These are phyloP conservation scores for Siphlonurus alternatus DNA, from an alignment of 2,888 invertebrate genomes.

Conservation along the genomic window DNA sequence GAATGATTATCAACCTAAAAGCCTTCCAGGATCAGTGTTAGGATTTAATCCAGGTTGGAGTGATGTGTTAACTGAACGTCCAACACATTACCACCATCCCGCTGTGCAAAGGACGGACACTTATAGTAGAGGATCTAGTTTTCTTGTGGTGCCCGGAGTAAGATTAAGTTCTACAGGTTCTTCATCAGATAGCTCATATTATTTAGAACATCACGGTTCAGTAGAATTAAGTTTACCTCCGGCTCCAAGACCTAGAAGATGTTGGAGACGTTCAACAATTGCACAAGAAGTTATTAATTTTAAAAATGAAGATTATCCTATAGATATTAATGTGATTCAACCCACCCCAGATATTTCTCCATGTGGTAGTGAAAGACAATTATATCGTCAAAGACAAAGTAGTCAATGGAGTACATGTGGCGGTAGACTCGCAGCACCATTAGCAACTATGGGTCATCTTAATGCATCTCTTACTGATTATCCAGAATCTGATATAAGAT, in stretches of 20 bases:
- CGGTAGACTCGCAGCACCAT: constrained; percentile 9
- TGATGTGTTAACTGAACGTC: not conserved
- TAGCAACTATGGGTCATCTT: constrained; percentile 16
- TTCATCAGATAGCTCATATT: constrained; percentile 66
- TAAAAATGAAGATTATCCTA: constrained; percentile 16
- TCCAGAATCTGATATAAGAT: constrained; percentile 45
- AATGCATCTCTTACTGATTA: constrained; percentile 28
- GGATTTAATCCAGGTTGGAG: not conserved
- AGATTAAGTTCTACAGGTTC: constrained; percentile 67
- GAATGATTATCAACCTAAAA: constrained; percentile 8
- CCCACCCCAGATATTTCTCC: constrained; percentile 74
- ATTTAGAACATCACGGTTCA: constrained; percentile 65
- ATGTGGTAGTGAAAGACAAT: constrained; percentile 46
- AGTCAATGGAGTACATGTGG: not conserved
- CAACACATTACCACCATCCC: no score
- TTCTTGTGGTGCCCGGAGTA: constrained; percentile 11
- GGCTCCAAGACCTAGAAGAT: constrained; percentile 24
- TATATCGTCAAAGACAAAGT: constrained; percentile 20
- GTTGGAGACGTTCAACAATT: not conserved
- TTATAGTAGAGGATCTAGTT: constrained; percentile 8
- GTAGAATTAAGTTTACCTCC: constrained; percentile 57
- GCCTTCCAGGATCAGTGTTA: constrained; percentile 14
- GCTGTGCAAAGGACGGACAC: not conserved
- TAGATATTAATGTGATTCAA: constrained; percentile 53
- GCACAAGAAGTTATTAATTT: not conserved